Base-by-base conservation (phyloP, 2,797 vertebrate species). In the Necrosyrtes monachus region DNA sequence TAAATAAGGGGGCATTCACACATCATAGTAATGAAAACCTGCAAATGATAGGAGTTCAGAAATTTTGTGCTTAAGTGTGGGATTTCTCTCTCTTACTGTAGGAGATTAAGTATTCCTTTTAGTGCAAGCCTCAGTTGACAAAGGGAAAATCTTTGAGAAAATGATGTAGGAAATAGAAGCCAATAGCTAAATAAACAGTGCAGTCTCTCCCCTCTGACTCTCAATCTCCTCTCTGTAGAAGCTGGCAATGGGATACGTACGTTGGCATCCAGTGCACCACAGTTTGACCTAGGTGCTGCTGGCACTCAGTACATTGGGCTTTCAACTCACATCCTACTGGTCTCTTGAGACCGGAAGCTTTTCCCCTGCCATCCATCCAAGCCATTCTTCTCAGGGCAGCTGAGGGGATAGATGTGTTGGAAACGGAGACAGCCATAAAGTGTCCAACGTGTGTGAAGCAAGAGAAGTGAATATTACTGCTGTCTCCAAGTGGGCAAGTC, bases 91-190 rank as follows among this genome's bases (percentile, higher is more conserved):
- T 86, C 30, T 90, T 95, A 5, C 70, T 37, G 50, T 39, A 63
- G 18, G 87, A 94, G 75, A 86, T 68, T 45, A 92, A 69, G 57
- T 78, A 72, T 57, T 87, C 74, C 59, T 91, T 28, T 85, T 73
- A 67, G 78, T 2, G 2, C 46, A 73, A 84, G 54, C 53, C 68
- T 45, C 2, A 1, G 60, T 5, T 95, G 81, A 85, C 68, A 95
- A 88, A 82, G 50, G 85, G 81, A 85, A 96, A 92, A 70, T 85
- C 69, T 95, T 74, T 73, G 53, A 86, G 75, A 89, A 95, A 85
- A 76, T 80, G 33, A 56, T 5, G 11, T 14, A 79, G 81, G 74
- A 85, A 93, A 69, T 70, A 78, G 78, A 78, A 86, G 56, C 48
- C 91, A 88, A 65, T 22, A 79, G 87, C 46, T 78, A 82, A 88